phyloP scores from a whole-genome alignment of 2,113 vertebrate species.

The Seriola rivoliana region DNA sequence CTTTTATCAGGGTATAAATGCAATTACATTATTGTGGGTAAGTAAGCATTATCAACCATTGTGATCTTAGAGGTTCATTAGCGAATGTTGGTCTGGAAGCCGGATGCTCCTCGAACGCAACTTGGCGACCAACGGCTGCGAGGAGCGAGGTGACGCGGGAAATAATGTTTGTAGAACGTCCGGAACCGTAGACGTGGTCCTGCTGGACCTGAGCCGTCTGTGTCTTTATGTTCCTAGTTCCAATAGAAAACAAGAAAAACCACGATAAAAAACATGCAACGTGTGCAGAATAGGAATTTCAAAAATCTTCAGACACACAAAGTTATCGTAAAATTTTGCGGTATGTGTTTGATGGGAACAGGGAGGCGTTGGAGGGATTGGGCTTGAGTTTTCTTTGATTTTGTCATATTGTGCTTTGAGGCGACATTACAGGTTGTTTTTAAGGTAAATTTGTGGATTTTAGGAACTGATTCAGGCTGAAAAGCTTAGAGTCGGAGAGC shows the following conservation, averaged over 20 bases:
- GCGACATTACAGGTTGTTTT: too few relatives aligned
- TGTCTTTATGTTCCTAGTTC: neutral
- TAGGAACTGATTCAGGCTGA: too few relatives aligned
- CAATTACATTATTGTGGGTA: constrained; percentile 51
- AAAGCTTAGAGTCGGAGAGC: too few relatives aligned
- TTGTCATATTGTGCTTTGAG: neutral
- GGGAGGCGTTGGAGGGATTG: neutral
- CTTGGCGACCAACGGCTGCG: neutral
- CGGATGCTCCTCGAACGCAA: neutral
- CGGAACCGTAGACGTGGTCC: neutral
- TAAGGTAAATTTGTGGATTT: too few relatives aligned
- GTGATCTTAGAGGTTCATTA: constrained; percentile 49
- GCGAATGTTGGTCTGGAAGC: constrained; percentile 5
- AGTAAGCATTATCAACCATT: constrained; percentile 23
- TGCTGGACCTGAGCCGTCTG: neutral
- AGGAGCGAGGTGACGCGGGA: neutral
- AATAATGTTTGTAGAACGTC: neutral
- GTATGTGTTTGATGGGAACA: neutral
- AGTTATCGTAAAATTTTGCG: too few relatives aligned
- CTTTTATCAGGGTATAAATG: constrained; percentile 59
- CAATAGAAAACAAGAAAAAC: neutral
- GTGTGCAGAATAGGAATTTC: neutral
- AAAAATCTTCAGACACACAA: neutral
- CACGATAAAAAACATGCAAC: neutral
- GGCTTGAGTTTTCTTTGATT: too few relatives aligned